Evolutionary conservation across 2,888 invertebrate genomes (phyloP), one percentile per base, ranked within the genome.

Genomic region (Pyrrhia umbra): DNA sequence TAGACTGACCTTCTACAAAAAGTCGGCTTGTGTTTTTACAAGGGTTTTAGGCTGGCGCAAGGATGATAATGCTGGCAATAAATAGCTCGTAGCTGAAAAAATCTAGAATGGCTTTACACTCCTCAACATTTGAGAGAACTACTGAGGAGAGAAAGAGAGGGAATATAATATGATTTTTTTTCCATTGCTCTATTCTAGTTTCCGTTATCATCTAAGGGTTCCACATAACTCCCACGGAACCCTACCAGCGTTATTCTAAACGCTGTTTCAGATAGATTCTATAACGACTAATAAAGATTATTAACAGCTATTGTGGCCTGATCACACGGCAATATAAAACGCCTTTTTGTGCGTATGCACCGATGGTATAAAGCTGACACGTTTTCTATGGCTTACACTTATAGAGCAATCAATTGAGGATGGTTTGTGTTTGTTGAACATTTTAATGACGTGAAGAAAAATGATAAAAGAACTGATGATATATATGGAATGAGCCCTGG

Each of bases 211-310:
- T n/a, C 6, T 0, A 1, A 65, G 21, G 42, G 16, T 37, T 43
- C 30, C 4, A 16, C 15, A 2, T 0, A 34, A 5, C 18, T 34
- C 54, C 39, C 15, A 63, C 40, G 2, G 74, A 58, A 73, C 68
- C 50, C 68, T 34, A 37, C 6, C 10, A 13, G 37, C 39, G 49
- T 63, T 50, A 64, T 75, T 65, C 57, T 63, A 69, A 77, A 68
- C 59, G 52, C 42, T 55, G 49, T 65, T 68, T 67, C 64, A 79
- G 65, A 72, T 39, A 60, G 50, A 72, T 68, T 72, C 56, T 75
- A 56, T 66, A 76, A 77, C 56, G 56, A 61, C 69, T 77, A 75
- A 82, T 82, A 77, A 76, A 77, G 67, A 81, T 79, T 79, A 81
- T 79, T 71, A 74, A 70, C 62, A 64, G 52, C 79, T 45, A 82